Percentiles rank a stretch among this genome's conserved stretches.
Conservation (phyloP, 2,888 invertebrate genomes). For the Teleiodes luculella region DNA sequence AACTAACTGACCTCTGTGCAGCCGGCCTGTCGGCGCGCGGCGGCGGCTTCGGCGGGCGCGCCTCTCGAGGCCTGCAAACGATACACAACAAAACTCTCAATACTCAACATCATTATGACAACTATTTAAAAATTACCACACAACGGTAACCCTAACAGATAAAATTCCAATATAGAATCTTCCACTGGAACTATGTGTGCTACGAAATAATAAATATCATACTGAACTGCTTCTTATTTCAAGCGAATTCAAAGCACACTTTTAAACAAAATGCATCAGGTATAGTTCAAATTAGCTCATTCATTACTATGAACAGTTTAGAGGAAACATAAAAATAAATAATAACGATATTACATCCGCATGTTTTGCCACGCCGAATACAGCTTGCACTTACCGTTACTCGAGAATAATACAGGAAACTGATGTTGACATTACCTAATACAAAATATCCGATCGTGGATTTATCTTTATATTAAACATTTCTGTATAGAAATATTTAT, state of each 20-base stretch:
- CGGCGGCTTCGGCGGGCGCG: constrained; percentile 49
- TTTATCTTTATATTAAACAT: constrained; percentile 33
- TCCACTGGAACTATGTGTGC: background rate
- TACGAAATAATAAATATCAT: background rate
- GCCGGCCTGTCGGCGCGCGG: constrained; percentile 47
- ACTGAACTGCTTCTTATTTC: background rate
- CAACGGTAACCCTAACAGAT: no score
- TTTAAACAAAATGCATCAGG: background rate
- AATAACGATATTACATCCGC: constrained; percentile 46
- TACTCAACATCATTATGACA: background rate
- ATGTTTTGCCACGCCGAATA: constrained; percentile 63
- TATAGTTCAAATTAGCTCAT: background rate
- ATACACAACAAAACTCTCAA: constrained; percentile 23
- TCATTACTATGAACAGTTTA: background rate
- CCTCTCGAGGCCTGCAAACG: constrained; percentile 55
- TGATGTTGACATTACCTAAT: constrained; percentile 57
- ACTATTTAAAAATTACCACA: background rate
- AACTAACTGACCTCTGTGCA: constrained; percentile 24
- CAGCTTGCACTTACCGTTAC: constrained; percentile 66
- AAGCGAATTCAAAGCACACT: background rate
- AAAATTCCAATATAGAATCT: no score
- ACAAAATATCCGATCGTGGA: constrained; percentile 54
- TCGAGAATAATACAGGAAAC: constrained; percentile 47
- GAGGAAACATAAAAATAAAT: constrained; percentile 7
- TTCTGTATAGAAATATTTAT: constrained; percentile 3